Conservation (phyloP, 2,797 vertebrate genomes). For the Heteromormyrus szaboi region DNA sequence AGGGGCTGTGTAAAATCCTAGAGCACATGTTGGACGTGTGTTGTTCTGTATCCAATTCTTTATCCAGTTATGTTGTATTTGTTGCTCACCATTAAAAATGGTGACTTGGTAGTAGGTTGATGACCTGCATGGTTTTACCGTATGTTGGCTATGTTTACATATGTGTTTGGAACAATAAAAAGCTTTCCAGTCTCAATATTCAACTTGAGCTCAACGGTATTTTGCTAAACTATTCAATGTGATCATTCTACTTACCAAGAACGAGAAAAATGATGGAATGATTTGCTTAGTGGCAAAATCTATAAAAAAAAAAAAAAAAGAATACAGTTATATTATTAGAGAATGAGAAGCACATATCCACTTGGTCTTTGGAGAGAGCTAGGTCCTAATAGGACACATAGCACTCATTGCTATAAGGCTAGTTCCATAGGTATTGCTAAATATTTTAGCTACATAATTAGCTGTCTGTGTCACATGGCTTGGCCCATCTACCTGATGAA, state of each 20-base stretch:
- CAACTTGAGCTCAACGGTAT: neutral
- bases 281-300: constrained; percentile 65
- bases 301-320: constrained; percentile 32
- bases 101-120: neutral
- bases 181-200: neutral
- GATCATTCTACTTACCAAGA: constrained; percentile 58
- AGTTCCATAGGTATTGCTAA: neutral
- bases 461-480: neutral
- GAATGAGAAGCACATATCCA: neutral
- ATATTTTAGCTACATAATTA: neutral
- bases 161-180: neutral
- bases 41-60: neutral
- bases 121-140: neutral
- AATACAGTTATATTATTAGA: neutral
- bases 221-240: neutral
- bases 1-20: neutral
- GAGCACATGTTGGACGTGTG: neutral
- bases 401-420: neutral
- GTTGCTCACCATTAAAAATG: neutral
- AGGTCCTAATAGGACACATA: neutral
- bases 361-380: neutral
- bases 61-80: neutral
- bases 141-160: neutral
- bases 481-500: neutral
- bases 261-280: constrained; percentile 53